These are phyloP conservation scores for Drosophila cognata DNA, from an alignment of 2,888 invertebrate genomes.

Conservation along the genomic window DNA sequence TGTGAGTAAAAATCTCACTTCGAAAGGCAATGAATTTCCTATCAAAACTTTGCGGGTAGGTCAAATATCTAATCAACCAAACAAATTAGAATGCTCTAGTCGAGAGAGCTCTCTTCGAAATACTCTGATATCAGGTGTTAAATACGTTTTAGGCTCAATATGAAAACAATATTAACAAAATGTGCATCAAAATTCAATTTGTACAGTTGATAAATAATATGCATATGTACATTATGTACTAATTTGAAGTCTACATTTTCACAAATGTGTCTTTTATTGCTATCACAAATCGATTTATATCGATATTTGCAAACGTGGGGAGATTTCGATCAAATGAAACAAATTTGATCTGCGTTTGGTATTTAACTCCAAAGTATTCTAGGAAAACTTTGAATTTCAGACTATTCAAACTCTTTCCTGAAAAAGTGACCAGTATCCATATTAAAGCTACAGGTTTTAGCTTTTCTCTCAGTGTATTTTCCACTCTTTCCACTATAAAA, in stretches of 20 bases:
- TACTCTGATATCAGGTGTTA: not conserved
- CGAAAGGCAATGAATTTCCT: not conserved
- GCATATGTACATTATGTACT: not conserved
- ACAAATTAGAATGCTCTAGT: not conserved
- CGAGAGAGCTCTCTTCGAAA: not conserved
- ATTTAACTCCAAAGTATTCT: not conserved
- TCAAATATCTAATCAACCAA: not conserved
- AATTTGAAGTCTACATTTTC: not conserved
- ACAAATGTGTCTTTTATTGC: not conserved
- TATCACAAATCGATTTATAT: not conserved
- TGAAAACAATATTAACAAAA: not conserved
- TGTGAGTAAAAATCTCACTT: not conserved
- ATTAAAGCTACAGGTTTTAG: not conserved
- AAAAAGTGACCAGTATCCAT: not conserved
- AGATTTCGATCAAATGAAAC: not conserved
- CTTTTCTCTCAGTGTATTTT: not conserved
- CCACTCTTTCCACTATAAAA: constrained; percentile 3
- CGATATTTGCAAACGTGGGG: not conserved
- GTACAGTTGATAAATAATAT: not conserved
- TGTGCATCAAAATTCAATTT: not conserved
- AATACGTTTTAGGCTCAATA: not conserved
- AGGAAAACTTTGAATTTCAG: not conserved
- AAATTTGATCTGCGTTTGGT: not conserved
- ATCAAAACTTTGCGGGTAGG: not conserved
- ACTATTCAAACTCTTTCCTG: not conserved